These are phyloP conservation scores for Condylostylus longicornis DNA, from an alignment of 1,140 invertebrate genomes.

Conservation along the genomic window DNA sequence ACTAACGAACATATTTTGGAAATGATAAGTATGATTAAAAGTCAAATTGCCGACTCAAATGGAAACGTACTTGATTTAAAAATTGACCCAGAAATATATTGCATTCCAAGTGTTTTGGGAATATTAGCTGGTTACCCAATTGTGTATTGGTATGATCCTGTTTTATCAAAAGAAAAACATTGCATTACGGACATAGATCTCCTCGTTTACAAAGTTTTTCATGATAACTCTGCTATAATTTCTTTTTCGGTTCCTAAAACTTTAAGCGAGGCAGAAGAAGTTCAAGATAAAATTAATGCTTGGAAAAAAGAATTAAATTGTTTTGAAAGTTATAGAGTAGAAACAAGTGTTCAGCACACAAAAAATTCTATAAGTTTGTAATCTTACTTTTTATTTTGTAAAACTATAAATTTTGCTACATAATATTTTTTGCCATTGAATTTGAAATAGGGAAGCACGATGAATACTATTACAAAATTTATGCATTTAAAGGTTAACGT, in stretches of 20 bases:
- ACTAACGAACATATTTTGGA: not conserved
- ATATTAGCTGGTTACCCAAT: constrained; percentile 1
- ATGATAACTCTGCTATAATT: not conserved
- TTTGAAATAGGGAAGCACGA: no score
- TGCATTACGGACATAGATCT: not conserved
- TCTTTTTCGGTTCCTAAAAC: not conserved
- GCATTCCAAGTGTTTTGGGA: constrained; percentile 1
- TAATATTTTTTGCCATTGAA: no score
- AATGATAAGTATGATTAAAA: not conserved
- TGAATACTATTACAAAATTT: no score
- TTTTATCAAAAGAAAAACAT: no score
- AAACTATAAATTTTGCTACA: no score
- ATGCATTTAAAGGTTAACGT: no score
- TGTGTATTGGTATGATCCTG: constrained; percentile 3
- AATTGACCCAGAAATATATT: not conserved
- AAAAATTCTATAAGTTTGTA: no score
- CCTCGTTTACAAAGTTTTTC: not conserved
- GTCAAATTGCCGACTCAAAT: not conserved
- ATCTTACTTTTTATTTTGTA: no score
- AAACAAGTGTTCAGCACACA: no score
- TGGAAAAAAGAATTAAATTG: no score
- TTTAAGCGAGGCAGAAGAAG: not conserved
- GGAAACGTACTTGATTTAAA: not conserved
- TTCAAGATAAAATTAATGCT: no score
- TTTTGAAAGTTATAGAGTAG: no score